A percentile compares a stretch with the other conserved stretches of the same genome.
These are phyloP conservation scores for Cryptophagus acutangulus DNA, from an alignment of 2,888 invertebrate genomes.

Conservation along the genomic window DNA sequence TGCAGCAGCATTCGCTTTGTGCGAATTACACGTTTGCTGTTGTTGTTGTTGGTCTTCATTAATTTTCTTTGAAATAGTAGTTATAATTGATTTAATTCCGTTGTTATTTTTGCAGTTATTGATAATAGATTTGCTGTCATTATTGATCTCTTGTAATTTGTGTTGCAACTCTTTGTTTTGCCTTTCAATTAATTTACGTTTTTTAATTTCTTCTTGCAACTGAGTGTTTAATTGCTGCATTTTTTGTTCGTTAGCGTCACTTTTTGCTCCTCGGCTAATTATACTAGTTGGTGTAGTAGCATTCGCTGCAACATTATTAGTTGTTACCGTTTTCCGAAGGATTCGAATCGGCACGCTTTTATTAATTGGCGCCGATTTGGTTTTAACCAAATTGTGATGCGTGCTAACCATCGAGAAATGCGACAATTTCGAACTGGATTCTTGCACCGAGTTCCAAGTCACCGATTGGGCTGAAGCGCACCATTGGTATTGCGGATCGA, in stretches of 20 bases:
- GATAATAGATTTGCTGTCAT: no score
- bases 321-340: slow-evolving; percentile 16
- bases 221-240: slow-evolving; percentile 52
- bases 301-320: not conserved
- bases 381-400: slow-evolving; percentile 29
- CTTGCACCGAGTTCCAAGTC: slow-evolving; percentile 30
- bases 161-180: slow-evolving; percentile 57
- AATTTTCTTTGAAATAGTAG: no score
- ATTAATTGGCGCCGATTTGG: slow-evolving; percentile 36
- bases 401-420: slow-evolving; percentile 9
- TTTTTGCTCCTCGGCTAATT: no score
- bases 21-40: slow-evolving; percentile 15
- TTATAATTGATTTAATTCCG: no score
- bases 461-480: slow-evolving; percentile 35
- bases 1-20: slow-evolving; percentile 11
- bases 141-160: slow-evolving; percentile 47
- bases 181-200: slow-evolving; percentile 59
- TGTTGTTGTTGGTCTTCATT: no score
- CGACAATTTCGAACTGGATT: slow-evolving; percentile 28
- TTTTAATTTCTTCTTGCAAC: slow-evolving; percentile 57
- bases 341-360: slow-evolving; percentile 9
- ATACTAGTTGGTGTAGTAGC: no score
- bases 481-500: slow-evolving; percentile 41
- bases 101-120: no score
- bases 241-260: slow-evolving; percentile 27